Percentiles rank a stretch among this genome's conserved stretches.
Conservation (phyloP, 2,113 vertebrate species). For the Corynorhinus townsendii region DNA sequence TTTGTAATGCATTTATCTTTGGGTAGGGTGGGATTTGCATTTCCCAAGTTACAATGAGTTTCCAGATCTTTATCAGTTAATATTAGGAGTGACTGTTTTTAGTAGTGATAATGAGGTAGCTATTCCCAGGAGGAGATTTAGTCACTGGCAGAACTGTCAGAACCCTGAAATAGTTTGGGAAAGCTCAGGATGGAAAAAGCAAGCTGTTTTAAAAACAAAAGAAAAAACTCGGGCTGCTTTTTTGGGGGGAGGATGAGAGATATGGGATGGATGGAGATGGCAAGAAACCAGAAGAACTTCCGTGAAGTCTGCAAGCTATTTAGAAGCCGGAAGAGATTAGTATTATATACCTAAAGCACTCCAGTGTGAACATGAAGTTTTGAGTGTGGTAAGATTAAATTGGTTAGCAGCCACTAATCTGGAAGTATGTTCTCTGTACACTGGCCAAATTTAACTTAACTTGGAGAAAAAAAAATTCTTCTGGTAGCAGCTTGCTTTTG, state of each 20-base stretch:
- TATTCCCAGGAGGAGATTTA: constrained; percentile 78
- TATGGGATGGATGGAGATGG: background rate
- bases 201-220: constrained; percentile 50
- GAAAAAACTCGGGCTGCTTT: background rate
- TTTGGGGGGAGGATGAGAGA: background rate
- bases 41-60: constrained; percentile 71
- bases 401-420: constrained; percentile 7
- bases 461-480: background rate
- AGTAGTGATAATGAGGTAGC: constrained; percentile 80
- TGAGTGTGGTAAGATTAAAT: background rate
- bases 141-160: constrained; percentile 78
- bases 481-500: constrained; percentile 10
- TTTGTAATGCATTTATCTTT: constrained; percentile 66
- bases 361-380: constrained; percentile 3
- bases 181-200: constrained; percentile 71
- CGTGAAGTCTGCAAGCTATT: background rate
- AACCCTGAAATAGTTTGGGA: constrained; percentile 76
- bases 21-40: constrained; percentile 74
- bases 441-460: constrained; percentile 41
- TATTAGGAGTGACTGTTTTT: constrained; percentile 79
- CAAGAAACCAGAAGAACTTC: constrained; percentile 20
- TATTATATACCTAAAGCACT: background rate
- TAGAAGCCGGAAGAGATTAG: background rate
- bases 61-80: constrained; percentile 79
- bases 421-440: background rate